Conservation (phyloP, 2,113 vertebrate species). For the Stegostoma tigrinum region DNA sequence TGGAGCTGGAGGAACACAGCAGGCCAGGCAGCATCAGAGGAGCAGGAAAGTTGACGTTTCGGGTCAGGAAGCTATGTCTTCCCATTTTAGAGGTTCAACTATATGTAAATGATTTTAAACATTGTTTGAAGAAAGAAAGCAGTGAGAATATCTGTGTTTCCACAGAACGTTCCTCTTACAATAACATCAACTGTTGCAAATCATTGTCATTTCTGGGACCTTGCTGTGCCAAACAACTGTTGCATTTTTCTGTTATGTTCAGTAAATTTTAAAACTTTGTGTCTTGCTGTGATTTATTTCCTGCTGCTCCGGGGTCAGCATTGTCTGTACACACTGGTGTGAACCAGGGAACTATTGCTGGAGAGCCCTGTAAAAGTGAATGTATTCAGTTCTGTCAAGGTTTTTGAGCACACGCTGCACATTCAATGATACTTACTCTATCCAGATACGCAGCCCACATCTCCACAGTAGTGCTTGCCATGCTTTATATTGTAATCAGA, state of each 20-base stretch:
- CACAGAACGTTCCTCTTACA: neutral
- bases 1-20: no score
- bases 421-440: neutral
- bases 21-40: no score
- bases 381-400: neutral
- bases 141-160: neutral
- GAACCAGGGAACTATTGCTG: neutral
- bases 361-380: neutral
- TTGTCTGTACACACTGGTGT: neutral
- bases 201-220: neutral
- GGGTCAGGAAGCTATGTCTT: no score
- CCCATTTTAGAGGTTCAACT: neutral
- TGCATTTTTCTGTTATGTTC: neutral
- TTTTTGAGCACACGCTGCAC: neutral
- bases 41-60: no score
- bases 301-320: neutral
- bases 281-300: neutral
- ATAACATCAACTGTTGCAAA: neutral
- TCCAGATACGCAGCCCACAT: no score
- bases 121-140: neutral
- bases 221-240: neutral
- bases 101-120: neutral
- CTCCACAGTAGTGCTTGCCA: neutral
- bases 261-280: neutral
- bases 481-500: neutral